Evolutionary conservation across 2,888 invertebrate genomes (phyloP).

Genomic region (Pharmacophagus antenor): DNA sequence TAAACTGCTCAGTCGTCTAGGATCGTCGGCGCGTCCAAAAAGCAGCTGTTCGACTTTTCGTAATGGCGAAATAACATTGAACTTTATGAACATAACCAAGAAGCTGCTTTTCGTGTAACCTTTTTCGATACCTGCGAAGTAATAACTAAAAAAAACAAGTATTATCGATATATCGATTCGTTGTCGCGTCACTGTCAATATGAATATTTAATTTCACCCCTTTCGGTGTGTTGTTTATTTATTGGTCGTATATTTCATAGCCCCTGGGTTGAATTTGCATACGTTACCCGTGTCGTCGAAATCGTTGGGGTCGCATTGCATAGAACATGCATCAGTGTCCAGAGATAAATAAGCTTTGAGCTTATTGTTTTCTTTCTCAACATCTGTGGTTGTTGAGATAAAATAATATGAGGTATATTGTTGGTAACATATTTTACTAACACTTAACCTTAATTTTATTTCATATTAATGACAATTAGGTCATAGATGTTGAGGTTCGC

Average conservation of each 20-base stretch:
- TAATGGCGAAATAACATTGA: no score
- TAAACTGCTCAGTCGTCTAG: no score
- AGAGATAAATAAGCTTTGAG: constrained; percentile 26
- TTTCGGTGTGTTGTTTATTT: constrained; percentile 73
- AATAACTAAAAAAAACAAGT: neutral
- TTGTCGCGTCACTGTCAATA: constrained; percentile 53
- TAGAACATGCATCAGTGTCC: constrained; percentile 45
- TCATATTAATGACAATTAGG: no score
- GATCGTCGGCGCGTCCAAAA: no score
- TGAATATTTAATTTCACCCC: constrained; percentile 80
- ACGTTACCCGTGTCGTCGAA: constrained; percentile 56
- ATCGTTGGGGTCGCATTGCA: constrained; percentile 56
- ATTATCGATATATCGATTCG: neutral
- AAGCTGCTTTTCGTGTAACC: no score
- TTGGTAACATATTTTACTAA: no score
- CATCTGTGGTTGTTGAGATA: constrained; percentile 14
- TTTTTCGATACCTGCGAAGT: no score
- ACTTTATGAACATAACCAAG: no score
- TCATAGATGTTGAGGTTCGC: no score
- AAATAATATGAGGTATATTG: neutral
- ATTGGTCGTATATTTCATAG: constrained; percentile 79
- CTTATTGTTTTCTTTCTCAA: constrained; percentile 7
- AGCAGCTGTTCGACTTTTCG: no score
- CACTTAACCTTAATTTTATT: no score
- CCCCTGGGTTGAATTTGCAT: constrained; percentile 68